Percentiles rank a stretch among this genome's conserved stretches.
Conservation (phyloP, 2,113 vertebrate genomes). For the Macroglossus sobrinus region DNA sequence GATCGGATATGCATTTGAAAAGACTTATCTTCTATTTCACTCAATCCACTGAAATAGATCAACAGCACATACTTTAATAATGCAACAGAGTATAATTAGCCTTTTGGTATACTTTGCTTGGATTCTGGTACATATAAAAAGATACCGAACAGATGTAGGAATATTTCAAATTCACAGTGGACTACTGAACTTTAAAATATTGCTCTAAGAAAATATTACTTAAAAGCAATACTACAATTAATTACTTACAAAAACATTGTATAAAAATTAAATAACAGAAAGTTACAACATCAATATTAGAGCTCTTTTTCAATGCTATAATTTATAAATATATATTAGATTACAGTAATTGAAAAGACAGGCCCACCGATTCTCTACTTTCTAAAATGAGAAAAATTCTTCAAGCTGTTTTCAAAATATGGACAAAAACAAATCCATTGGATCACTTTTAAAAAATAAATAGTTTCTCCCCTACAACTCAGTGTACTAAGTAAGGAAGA, state of each 20-base stretch:
- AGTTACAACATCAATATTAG: constrained; percentile 43
- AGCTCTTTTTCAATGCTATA: constrained; percentile 50
- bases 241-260: constrained; percentile 40
- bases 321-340: constrained; percentile 71
- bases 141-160: constrained; percentile 37
- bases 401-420: constrained; percentile 62
- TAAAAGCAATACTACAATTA: constrained; percentile 57
- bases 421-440: constrained; percentile 73
- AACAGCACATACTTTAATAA: constrained; percentile 51
- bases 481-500: constrained; percentile 52
- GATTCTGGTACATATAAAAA: constrained; percentile 38
- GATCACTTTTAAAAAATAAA: constrained; percentile 62
- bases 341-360: constrained; percentile 62
- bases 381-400: constrained; percentile 61
- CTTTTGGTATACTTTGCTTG: constrained; percentile 44
- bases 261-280: constrained; percentile 70
- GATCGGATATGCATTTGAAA: constrained; percentile 51
- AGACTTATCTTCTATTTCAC: constrained; percentile 44
- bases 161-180: constrained; percentile 69
- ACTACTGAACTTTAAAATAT: constrained; percentile 63
- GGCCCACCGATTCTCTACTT: constrained; percentile 19
- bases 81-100: constrained; percentile 38
- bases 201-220: constrained; percentile 47
- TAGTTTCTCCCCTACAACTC: constrained; percentile 54
- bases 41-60: constrained; percentile 39